These are phyloP conservation scores for Drosophila infuscata DNA, from an alignment of 2,888 invertebrate species.

Conservation along the genomic window DNA sequence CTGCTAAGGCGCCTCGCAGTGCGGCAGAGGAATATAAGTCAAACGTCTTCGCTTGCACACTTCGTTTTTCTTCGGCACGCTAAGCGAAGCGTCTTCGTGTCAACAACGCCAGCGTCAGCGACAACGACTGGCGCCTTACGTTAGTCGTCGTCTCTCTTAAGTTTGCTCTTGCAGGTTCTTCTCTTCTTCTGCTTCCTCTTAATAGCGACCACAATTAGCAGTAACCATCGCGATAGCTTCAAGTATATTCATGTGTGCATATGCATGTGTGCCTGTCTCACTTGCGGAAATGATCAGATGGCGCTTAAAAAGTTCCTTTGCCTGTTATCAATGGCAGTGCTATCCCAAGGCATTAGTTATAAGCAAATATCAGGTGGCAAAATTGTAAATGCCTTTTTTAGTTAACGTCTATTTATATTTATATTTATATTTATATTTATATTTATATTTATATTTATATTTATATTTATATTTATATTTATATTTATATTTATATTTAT, in stretches of 20 bases:
- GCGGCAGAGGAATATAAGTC: constrained; percentile 69
- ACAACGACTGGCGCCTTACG: constrained; percentile 6
- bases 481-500: background rate
- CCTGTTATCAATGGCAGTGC: background rate
- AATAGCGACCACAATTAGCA: background rate
- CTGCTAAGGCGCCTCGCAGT: constrained; percentile 27
- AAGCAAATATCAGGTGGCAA: too few species aligned
- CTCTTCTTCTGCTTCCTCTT: background rate
- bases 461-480: constrained; percentile 1
- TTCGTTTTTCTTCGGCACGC: constrained; percentile 57
- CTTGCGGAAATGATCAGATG: background rate
- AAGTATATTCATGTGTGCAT: background rate
- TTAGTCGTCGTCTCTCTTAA: constrained; percentile 50
- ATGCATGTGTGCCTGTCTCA: background rate
- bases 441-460: background rate
- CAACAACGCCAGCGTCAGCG: constrained; percentile 20
- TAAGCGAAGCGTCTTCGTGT: constrained; percentile 59
- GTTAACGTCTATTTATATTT: too few species aligned
- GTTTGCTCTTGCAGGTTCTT: constrained; percentile 31
- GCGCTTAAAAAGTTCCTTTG: background rate
- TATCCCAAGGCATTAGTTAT: too few species aligned
- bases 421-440: background rate
- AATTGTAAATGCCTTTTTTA: too few species aligned
- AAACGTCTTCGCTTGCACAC: constrained; percentile 68
- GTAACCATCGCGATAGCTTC: background rate